These are phyloP conservation scores for Fistularia tabacaria DNA, from an alignment of 2,797 vertebrate species.

Conservation along the genomic window DNA sequence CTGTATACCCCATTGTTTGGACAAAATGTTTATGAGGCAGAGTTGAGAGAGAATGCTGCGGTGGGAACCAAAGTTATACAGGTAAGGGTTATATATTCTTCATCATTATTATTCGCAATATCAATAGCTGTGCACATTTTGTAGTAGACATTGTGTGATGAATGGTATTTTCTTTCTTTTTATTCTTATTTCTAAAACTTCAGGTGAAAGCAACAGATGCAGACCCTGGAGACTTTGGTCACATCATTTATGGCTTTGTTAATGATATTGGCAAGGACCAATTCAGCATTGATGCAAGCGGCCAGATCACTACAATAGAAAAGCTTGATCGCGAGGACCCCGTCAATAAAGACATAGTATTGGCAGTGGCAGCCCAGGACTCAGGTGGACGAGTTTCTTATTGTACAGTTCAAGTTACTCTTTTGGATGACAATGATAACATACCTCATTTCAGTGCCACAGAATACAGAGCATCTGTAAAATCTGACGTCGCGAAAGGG, in stretches of 20 bases:
- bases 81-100: slow-evolving; percentile 63
- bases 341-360: slow-evolving; percentile 77
- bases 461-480: slow-evolving; percentile 90
- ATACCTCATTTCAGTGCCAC: slow-evolving; percentile 81
- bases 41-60: slow-evolving; percentile 87
- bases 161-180: not conserved
- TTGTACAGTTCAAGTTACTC: slow-evolving; percentile 82
- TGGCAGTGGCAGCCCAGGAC: slow-evolving; percentile 86
- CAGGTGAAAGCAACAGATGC: slow-evolving; percentile 86
- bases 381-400: slow-evolving; percentile 86
- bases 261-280: slow-evolving; percentile 88
- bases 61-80: slow-evolving; percentile 86
- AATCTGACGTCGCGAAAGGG: slow-evolving; percentile 86
- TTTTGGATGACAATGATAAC: slow-evolving; percentile 95
- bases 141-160: slow-evolving; percentile 5
- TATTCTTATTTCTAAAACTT: slow-evolving; percentile 6
- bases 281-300: slow-evolving; percentile 85
- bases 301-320: slow-evolving; percentile 87
- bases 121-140: not conserved
- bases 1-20: slow-evolving; percentile 88
- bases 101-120: not conserved
- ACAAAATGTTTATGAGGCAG: slow-evolving; percentile 85
- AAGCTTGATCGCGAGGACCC: slow-evolving; percentile 88
- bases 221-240: slow-evolving; percentile 85
- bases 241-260: slow-evolving; percentile 84